phyloP scores from a whole-genome alignment of 2,888 invertebrate species.

The Chromoteleia sp. region DNA sequence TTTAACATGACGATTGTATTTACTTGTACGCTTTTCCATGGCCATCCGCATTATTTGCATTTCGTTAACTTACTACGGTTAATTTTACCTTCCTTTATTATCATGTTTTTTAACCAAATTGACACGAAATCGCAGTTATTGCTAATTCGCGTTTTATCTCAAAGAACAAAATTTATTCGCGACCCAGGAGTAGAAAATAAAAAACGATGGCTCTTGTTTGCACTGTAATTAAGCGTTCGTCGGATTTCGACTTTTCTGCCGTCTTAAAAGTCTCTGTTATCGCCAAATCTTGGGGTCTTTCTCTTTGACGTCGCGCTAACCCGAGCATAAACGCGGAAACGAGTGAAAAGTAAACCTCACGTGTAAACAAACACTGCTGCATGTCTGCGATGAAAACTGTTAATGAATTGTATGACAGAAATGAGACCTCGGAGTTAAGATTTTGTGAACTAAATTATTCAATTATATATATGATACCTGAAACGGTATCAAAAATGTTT shows the following conservation, averaged over 20 bases:
- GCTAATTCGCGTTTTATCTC: too few species aligned
- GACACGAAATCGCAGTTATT: too few species aligned
- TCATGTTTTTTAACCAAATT: not conserved
- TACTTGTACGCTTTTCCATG: slow-evolving; percentile 7
- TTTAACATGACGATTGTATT: slow-evolving; percentile 8
- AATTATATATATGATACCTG: too few species aligned
- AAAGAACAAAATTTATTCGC: too few species aligned
- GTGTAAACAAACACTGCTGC: slow-evolving; percentile 42
- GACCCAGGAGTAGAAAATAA: too few species aligned
- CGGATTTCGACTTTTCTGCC: too few species aligned
- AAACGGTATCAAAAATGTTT: too few species aligned
- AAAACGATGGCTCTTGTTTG: too few species aligned
- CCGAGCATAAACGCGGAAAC: slow-evolving; percentile 55
- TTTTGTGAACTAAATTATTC: too few species aligned
- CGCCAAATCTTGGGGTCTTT: slow-evolving; percentile 37
- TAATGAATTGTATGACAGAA: slow-evolving; percentile 18
- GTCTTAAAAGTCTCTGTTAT: slow-evolving; percentile 34
- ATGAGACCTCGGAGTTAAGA: too few species aligned
- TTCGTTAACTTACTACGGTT: not conserved
- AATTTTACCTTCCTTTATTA: not conserved
- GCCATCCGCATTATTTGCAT: not conserved
- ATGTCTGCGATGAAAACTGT: slow-evolving; percentile 12
- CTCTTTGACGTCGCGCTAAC: slow-evolving; percentile 49
- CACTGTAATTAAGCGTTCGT: too few species aligned
- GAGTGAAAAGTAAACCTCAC: slow-evolving; percentile 48